phyloP scores from a whole-genome alignment of 2,797 vertebrate genomes.

The Hipposideros larvatus region DNA sequence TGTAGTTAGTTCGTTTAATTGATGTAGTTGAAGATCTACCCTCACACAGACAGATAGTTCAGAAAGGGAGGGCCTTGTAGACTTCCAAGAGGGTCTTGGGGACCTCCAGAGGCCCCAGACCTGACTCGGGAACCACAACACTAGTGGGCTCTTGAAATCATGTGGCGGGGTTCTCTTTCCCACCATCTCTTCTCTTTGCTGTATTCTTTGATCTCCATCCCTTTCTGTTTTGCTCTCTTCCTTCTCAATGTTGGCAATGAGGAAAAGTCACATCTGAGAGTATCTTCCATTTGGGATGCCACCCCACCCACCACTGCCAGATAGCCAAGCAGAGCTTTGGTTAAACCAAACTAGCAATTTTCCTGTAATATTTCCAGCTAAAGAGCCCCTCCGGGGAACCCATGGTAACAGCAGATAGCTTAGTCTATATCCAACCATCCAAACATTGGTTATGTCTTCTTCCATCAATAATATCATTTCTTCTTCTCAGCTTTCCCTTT shows the following conservation, averaged over 20 bases:
- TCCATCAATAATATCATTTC: not conserved
- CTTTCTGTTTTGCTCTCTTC: not conserved
- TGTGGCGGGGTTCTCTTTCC: not conserved
- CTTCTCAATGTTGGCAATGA: not conserved
- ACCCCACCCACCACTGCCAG: not conserved
- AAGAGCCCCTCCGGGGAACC: not conserved
- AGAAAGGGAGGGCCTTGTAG: not conserved
- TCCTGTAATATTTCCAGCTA: not conserved
- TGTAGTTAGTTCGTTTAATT: not conserved
- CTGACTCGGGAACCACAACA: not conserved
- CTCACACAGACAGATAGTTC: not conserved
- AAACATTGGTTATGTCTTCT: not conserved
- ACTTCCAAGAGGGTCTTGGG: not conserved
- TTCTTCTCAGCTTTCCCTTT: not conserved
- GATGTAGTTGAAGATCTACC: not conserved
- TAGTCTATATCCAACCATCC: not conserved
- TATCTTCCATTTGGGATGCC: not conserved
- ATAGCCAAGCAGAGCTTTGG: not conserved
- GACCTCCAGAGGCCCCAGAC: not conserved
- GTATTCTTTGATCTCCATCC: not conserved
- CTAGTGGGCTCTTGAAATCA: not conserved
- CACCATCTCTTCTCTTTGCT: not conserved
- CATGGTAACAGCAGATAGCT: not conserved
- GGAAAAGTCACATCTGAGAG: not conserved
- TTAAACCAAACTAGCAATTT: not conserved